Evolutionary conservation across 2,888 invertebrate species (phyloP).

Genomic region (Spilarctia lutea): DNA sequence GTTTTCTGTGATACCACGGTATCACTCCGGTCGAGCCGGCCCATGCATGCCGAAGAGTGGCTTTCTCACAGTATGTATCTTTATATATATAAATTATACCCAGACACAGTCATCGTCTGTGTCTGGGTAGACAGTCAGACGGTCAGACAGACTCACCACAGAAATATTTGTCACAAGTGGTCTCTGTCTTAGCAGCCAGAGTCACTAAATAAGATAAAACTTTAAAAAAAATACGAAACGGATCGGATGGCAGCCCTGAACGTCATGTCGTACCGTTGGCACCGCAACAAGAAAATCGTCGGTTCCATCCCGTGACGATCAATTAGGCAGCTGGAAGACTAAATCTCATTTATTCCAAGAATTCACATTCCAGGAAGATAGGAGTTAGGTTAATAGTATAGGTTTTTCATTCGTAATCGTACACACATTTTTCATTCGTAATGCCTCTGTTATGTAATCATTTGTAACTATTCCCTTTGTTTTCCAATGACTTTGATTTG

Average conservation of each 20-base stretch:
- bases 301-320: constrained; percentile 55
- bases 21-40: no score
- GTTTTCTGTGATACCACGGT: no score
- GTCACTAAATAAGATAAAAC: background rate
- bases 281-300: constrained; percentile 57
- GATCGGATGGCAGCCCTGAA: constrained; percentile 49
- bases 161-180: no score
- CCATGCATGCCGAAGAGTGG: no score
- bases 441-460: no score
- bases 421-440: background rate
- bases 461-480: background rate
- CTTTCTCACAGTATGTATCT: no score
- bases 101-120: no score
- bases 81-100: no score
- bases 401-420: background rate
- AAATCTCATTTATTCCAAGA: constrained; percentile 43
- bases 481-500: background rate
- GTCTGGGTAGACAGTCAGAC: no score
- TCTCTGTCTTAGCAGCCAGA: no score
- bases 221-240: background rate
- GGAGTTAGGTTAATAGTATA: background rate
- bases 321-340: constrained; percentile 59
- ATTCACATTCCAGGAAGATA: background rate
- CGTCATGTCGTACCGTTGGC: constrained; percentile 44
- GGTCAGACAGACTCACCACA: no score